phyloP scores from a whole-genome alignment of 2,113 vertebrate genomes.

The Mus spicilegus region DNA sequence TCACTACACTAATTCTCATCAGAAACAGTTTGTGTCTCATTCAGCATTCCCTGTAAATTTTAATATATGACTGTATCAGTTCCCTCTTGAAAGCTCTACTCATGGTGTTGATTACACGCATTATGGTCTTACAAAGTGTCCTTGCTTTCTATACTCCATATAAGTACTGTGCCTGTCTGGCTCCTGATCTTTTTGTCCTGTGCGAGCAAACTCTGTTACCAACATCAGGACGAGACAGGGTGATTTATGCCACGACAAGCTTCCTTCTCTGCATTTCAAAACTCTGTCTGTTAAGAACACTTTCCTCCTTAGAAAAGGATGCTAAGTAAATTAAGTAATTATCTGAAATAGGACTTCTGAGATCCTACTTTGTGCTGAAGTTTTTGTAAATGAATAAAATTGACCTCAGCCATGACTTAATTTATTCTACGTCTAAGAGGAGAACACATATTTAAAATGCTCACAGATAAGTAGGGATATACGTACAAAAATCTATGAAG shows the following conservation, averaged over 20 bases:
- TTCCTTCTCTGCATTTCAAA: neutral
- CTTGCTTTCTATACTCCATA: neutral
- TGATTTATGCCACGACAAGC: neutral
- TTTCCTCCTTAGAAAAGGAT: neutral
- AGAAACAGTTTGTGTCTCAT: neutral
- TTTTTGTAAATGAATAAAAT: neutral
- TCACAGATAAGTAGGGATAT: neutral
- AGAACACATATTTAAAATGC: neutral
- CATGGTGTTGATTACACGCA: neutral
- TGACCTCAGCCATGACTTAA: neutral
- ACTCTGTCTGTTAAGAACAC: neutral
- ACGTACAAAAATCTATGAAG: neutral
- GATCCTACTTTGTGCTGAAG: neutral
- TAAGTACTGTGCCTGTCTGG: neutral
- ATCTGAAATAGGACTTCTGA: neutral
- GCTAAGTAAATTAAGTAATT: neutral
- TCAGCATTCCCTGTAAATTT: constrained; percentile 23
- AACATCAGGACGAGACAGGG: neutral
- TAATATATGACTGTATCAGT: neutral
- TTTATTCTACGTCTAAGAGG: neutral
- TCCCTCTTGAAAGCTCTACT: neutral
- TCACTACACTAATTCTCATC: neutral
- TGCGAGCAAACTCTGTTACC: too few relatives aligned
- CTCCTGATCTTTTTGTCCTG: neutral
- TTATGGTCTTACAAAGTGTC: neutral